These are phyloP conservation scores for Nesoenas mayeri DNA, from an alignment of 2,113 vertebrate species.

Conservation along the genomic window DNA sequence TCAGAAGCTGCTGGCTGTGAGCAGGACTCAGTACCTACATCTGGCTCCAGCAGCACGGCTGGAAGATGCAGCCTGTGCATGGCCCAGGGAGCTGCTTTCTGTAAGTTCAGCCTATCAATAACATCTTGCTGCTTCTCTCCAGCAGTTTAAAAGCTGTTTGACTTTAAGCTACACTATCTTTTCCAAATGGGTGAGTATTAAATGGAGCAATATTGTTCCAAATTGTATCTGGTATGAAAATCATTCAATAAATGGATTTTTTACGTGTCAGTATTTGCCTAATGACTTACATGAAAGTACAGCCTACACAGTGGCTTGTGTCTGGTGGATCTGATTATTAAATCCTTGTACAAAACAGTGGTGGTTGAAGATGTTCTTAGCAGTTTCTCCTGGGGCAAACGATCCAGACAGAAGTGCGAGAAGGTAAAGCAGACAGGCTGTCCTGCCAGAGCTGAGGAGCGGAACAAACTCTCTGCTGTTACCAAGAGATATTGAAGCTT, in stretches of 20 bases:
- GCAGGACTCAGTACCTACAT: fast-evolving
- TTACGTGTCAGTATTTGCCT: not conserved
- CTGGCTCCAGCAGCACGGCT: not conserved
- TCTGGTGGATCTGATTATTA: not conserved
- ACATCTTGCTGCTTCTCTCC: not conserved
- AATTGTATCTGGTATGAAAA: not conserved
- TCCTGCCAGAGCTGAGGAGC: not conserved
- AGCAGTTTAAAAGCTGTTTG: not conserved
- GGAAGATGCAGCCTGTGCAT: not conserved
- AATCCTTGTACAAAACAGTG: fast-evolving
- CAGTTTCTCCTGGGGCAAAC: not conserved
- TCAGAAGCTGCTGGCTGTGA: not conserved
- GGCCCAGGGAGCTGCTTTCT: not conserved
- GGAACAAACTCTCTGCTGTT: not conserved
- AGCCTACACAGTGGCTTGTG: not conserved
- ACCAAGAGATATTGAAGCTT: not conserved
- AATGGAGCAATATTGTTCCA: not conserved
- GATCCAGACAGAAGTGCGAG: not conserved
- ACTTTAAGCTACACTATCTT: not conserved
- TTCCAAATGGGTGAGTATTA: not conserved
- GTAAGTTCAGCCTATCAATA: fast-evolving
- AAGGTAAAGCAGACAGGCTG: not conserved
- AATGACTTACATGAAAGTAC: not conserved
- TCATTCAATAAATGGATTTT: not conserved
- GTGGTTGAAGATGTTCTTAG: not conserved